These are phyloP conservation scores for Macroramphosus scolopax DNA, from an alignment of 2,797 vertebrate genomes.

Conservation along the genomic window DNA sequence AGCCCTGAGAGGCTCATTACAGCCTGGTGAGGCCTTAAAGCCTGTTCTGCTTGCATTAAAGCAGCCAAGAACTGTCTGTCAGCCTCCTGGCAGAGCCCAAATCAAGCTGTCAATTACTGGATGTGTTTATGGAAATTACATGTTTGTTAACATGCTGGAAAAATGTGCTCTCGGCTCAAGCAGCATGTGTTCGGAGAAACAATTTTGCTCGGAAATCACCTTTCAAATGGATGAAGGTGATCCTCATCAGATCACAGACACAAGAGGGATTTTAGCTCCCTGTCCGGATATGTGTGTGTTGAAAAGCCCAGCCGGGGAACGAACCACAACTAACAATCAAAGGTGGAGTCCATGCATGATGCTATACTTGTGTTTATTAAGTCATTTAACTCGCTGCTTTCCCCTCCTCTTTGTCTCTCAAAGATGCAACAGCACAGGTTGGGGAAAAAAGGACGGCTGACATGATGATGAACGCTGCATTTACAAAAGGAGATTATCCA, in stretches of 20 bases:
- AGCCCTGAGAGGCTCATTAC: slow-evolving; percentile 76
- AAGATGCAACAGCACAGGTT: slow-evolving; percentile 16
- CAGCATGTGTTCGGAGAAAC: slow-evolving; percentile 81
- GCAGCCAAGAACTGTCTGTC: slow-evolving; percentile 75
- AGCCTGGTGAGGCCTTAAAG: slow-evolving; percentile 72
- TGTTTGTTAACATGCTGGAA: slow-evolving; percentile 85
- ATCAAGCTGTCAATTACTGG: slow-evolving; percentile 85
- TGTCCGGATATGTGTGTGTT: slow-evolving; percentile 41
- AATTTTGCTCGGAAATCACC: slow-evolving; percentile 80
- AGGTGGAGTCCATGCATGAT: slow-evolving; percentile 46
- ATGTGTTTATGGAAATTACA: slow-evolving; percentile 87
- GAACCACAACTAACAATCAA: slow-evolving; percentile 57
- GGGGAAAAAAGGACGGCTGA: slow-evolving; percentile 1
- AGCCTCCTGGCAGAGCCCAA: slow-evolving; percentile 78
- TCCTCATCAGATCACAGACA: slow-evolving; percentile 77
- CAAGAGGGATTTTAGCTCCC: slow-evolving; percentile 69
- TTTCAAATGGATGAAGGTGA: slow-evolving; percentile 78
- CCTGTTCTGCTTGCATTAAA: slow-evolving; percentile 70
- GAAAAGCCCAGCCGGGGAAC: too few relatives aligned
- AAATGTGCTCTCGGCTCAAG: slow-evolving; percentile 83
- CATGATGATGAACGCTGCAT: slow-evolving; percentile 1
- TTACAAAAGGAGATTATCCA: slow-evolving; percentile 18
- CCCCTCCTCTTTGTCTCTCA: slow-evolving; percentile 33
- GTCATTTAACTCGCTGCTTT: slow-evolving; percentile 40
- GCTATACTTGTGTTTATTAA: slow-evolving; percentile 57